Evolutionary conservation across 1,140 invertebrate species (phyloP).

Genomic region (Phocides pigmalion): DNA sequence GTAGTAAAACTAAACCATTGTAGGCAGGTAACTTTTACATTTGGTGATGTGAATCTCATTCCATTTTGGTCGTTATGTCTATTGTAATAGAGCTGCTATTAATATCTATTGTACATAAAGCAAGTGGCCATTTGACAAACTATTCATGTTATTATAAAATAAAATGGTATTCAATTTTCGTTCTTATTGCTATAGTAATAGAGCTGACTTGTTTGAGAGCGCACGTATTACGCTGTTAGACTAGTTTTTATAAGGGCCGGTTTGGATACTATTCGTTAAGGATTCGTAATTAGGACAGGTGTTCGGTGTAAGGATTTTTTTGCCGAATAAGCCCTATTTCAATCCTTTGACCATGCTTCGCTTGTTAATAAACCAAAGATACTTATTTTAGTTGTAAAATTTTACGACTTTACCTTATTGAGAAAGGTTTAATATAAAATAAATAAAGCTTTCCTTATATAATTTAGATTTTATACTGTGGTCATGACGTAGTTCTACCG

Average conservation of each 20-base stretch:
- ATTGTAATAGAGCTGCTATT: constrained; percentile 16
- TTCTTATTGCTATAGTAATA: constrained; percentile 9
- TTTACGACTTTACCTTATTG: background rate
- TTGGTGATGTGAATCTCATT: background rate
- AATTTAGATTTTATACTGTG: too few relatives aligned
- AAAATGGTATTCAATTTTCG: background rate
- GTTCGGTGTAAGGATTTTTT: constrained; percentile 52
- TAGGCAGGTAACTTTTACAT: background rate
- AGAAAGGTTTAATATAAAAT: too few relatives aligned
- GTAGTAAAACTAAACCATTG: background rate
- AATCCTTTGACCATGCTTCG: constrained; percentile 22
- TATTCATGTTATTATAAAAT: constrained; percentile 1
- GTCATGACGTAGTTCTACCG: too few relatives aligned
- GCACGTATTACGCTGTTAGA: background rate
- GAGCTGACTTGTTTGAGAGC: background rate
- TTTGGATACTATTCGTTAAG: constrained; percentile 38
- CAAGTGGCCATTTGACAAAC: constrained; percentile 9
- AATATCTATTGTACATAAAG: background rate
- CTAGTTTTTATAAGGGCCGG: constrained; percentile 24
- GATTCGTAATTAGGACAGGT: constrained; percentile 73
- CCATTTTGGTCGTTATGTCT: constrained; percentile 19
- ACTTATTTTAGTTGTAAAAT: constrained; percentile 14
- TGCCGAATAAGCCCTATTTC: constrained; percentile 33
- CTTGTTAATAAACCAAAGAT: constrained; percentile 19
- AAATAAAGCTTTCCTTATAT: too few relatives aligned